phyloP scores from a whole-genome alignment of 1,140 invertebrate species.

The Pseudobourletiella spinata region DNA sequence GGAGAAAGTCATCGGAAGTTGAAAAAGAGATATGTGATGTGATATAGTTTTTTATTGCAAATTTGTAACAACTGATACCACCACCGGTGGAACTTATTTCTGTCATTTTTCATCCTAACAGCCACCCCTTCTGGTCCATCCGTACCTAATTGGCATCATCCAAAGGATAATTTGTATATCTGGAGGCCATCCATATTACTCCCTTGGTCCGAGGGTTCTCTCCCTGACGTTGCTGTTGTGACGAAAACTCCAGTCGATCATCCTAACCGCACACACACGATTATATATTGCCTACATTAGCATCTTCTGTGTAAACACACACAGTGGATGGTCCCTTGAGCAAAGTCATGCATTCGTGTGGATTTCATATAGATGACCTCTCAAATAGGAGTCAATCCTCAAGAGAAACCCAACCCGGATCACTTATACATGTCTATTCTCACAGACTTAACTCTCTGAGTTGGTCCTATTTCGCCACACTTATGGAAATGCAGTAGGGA shows the following conservation, averaged over 20 bases:
- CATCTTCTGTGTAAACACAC: neutral
- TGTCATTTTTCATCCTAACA: conserved; percentile 25
- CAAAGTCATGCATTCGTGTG: no score
- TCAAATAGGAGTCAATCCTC: no score
- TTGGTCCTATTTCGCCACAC: no score
- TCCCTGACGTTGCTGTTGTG: neutral
- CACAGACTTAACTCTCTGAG: no score
- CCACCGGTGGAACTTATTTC: conserved; percentile 23
- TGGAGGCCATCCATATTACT: conserved; percentile 6
- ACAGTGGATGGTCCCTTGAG: neutral
- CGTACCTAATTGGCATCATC: conserved; percentile 23
- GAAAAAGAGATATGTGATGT: conserved; percentile 19
- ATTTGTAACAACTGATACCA: conserved; percentile 23
- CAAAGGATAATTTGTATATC: conserved; percentile 22
- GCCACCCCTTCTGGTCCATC: conserved; percentile 21
- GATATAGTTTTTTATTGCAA: conserved; percentile 24
- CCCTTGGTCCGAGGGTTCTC: neutral
- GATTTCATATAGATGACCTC: no score
- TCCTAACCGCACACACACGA: neutral
- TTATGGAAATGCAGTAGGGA: no score
- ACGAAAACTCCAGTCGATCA: neutral
- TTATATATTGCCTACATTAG: neutral
- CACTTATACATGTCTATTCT: no score
- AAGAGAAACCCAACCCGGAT: no score
- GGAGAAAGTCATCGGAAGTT: conserved; percentile 7